Percentiles rank a stretch among this genome's conserved stretches.
Evolutionary conservation across 2,888 invertebrate species (phyloP).

Genomic region (Drosophila austrosaltans): DNA sequence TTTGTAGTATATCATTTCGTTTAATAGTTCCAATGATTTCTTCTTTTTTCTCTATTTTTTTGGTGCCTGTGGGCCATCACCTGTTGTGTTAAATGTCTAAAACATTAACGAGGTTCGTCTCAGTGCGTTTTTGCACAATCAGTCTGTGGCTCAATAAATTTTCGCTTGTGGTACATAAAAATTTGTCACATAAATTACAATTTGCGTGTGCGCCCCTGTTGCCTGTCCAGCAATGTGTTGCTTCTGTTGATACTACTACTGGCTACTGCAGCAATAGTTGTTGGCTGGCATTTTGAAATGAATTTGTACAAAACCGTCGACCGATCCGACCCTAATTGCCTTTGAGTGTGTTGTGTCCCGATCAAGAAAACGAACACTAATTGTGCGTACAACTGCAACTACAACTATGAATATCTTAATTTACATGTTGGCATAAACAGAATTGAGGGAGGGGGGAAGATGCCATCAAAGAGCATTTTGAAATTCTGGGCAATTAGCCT

Average conservation of each 20-base stretch:
- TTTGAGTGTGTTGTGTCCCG: conserved; percentile 76
- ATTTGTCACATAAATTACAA: conserved; percentile 80
- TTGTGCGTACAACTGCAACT: conserved; percentile 76
- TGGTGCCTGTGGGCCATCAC: conserved; percentile 37
- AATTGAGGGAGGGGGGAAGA: not conserved
- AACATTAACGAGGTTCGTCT: conserved; percentile 39
- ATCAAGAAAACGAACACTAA: conserved; percentile 71
- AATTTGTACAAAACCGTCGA: conserved; percentile 46
- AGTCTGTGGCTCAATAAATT: conserved; percentile 65
- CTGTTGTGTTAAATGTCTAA: conserved; percentile 43
- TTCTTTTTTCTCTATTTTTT: not conserved
- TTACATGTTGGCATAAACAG: conserved; percentile 52
- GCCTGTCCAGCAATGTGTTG: conserved; percentile 49
- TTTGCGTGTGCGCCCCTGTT: conserved; percentile 63
- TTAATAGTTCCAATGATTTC: not conserved
- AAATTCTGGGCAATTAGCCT: conserved; percentile 71
- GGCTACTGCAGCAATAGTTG: not conserved
- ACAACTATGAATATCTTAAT: conserved; percentile 67
- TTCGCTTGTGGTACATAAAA: conserved; percentile 68
- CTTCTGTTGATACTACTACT: conserved; percentile 1
- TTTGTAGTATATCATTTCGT: too few relatives aligned
- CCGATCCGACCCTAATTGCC: conserved; percentile 74
- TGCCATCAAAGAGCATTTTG: conserved; percentile 27
- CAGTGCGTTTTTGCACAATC: conserved; percentile 12
- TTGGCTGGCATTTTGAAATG: conserved; percentile 58